These are phyloP conservation scores for Eonycteris spelaea DNA, from an alignment of 2,113 vertebrate genomes.

Conservation along the genomic window DNA sequence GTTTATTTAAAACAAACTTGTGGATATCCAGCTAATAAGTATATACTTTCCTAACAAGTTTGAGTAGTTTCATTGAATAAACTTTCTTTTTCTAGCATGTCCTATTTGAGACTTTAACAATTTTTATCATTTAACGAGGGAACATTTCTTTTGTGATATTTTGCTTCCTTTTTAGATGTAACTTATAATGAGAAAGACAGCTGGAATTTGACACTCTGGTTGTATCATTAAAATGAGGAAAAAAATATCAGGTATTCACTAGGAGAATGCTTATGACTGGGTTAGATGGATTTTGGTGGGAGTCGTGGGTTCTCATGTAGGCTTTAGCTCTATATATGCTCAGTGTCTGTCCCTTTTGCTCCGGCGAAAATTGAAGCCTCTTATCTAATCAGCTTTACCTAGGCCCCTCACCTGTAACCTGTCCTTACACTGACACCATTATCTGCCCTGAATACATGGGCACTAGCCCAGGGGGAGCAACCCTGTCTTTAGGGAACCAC, in stretches of 20 bases:
- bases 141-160: background rate
- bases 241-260: background rate
- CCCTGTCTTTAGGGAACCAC: background rate
- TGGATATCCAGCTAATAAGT: background rate
- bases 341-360: background rate
- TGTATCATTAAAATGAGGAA: background rate
- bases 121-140: background rate
- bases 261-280: fast-evolving
- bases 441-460: fast-evolving
- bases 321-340: background rate
- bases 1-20: background rate
- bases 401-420: background rate
- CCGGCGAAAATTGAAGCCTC: background rate
- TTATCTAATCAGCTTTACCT: fast-evolving
- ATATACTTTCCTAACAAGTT: background rate
- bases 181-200: background rate
- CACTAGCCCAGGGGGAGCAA: background rate
- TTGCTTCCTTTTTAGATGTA: background rate
- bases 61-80: background rate
- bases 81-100: background rate
- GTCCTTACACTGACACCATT: background rate
- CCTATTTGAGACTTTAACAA: background rate
- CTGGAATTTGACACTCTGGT: background rate
- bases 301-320: fast-evolving
- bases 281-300: background rate